Evolutionary conservation across 2,888 invertebrate species (phyloP), one percentile per base, ranked within the genome.

Genomic region (Pheosia tremula): DNA sequence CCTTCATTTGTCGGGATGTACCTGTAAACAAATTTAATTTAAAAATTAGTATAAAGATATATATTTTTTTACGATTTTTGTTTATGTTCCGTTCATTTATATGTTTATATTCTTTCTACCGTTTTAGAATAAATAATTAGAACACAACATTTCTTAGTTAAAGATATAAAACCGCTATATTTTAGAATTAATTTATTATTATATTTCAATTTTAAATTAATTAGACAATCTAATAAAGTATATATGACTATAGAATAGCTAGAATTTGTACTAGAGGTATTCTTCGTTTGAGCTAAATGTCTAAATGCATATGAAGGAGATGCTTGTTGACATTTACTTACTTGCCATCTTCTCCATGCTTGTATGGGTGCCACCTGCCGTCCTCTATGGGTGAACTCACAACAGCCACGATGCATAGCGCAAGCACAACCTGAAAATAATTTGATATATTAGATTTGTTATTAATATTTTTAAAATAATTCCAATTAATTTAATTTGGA

Each of bases 1-100:
- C 94, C 94, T 67, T 93, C 94, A 61, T 94, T 79, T 43, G 82
- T 79, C 4, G 94, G 94, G 57, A 77, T 91, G 79, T 95, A 95
- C 68, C 91, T 93, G 77, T 61, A 60, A 69, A 77, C 36, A 56
- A 45, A 56, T 45, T 13, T 41, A 9, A 5, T 57, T 54, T 67
- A 52, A 58, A 54, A 52, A 2, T 52, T 37, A 5, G 36, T 37
- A 36, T 7, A 37, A 37, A 8, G 37, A 11, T 36, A 6, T 10
- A 11, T 53, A 7, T n/a, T 7, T 56, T 56, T 55, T 41, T 56
- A 56, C 36, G 11, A 38, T 38, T 54, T 11, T 38, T 54, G n/a
- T n/a, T 54, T 38, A 24, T 38, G 11, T 8, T 24, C 8, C 24
- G 24, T 7, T 11, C 10, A 3, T 50, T 50, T 24, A 7, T 8